Base-by-base conservation (phyloP, 1,140 invertebrate genomes). In the Calliphora vicina region DNA sequence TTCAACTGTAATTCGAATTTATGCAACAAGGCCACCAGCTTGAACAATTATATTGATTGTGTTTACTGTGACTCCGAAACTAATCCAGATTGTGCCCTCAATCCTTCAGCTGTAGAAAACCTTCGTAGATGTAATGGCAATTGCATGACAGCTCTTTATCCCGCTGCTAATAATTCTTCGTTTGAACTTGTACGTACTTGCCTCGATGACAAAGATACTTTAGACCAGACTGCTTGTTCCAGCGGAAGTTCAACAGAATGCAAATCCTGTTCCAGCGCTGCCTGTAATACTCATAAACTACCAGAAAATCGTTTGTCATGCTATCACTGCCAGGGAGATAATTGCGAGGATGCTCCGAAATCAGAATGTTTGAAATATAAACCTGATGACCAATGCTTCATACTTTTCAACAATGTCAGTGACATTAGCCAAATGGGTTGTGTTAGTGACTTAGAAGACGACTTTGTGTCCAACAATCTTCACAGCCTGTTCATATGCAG, bases 1-100 rank as follows among this genome's bases (percentile, higher is more conserved):
- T 85, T 82, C 80, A 90, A 90, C 71, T 90, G 88, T 83, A 90
- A 90, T 82, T 90, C 88, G 3, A 88, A 89, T 20, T 74, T 67
- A 0, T 90, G 88, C 67, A 90, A 90, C 82, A 85, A 8, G 0
- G 88, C 88, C 29, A 81, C 9, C 1, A 73, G 82, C 0, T 61
- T 85, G 42, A 82, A 57, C 8, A 72, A 61, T 29, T 89, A 89
- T 81, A 81, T 83, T 1, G 83, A 84, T 10, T 90, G 88, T 81
- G 67, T 90, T n/a, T 89, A 87, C 67, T 90, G 88, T 27, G 86
- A 89, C 67, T 45, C 72, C 1, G 83, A 43, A 35, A 71, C 26
- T 0, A 88, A 86, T 42, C 25, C 45, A 0, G 74, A 88, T 4
- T 90, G 88, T 61, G 84, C 50, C 0, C n/a, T 20, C 0, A 84